These are phyloP conservation scores for Zeus faber DNA, from an alignment of 2,113 vertebrate species.

Conservation along the genomic window DNA sequence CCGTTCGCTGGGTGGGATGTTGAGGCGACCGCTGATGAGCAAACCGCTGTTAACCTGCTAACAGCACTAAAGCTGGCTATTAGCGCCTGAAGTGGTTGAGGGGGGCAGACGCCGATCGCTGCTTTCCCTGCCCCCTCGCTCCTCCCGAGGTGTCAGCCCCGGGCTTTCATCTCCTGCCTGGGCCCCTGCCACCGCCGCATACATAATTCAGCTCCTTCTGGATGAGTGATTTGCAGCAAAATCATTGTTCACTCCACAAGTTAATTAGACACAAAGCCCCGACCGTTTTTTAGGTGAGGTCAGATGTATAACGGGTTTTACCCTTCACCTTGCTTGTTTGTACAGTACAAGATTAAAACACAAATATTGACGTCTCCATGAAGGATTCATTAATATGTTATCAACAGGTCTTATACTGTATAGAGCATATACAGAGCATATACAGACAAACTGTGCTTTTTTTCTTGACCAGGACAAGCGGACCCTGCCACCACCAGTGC, in stretches of 20 bases:
- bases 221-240: slow-evolving; percentile 40
- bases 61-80: slow-evolving; percentile 37
- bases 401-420: no score
- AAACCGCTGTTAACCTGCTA: slow-evolving; percentile 57
- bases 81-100: slow-evolving; percentile 6
- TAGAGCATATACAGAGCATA: no score
- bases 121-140: slow-evolving; percentile 48
- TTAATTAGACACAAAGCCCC: slow-evolving; percentile 10
- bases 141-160: slow-evolving; percentile 50
- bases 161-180: slow-evolving; percentile 61
- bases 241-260: slow-evolving; percentile 26
- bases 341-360: no score
- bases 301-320: no score
- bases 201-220: slow-evolving; percentile 73
- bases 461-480: no score
- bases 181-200: slow-evolving; percentile 58
- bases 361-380: no score
- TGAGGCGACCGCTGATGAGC: slow-evolving; percentile 57
- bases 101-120: slow-evolving; percentile 33
- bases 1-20: slow-evolving; percentile 39
- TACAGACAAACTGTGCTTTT: no score
- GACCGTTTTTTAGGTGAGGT: not conserved
- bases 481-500: no score
- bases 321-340: no score
- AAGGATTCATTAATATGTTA: no score